A percentile compares a stretch with the other conserved stretches of the same genome.
Conservation (phyloP, 2,113 vertebrate species). For the Varanus komodoensis region DNA sequence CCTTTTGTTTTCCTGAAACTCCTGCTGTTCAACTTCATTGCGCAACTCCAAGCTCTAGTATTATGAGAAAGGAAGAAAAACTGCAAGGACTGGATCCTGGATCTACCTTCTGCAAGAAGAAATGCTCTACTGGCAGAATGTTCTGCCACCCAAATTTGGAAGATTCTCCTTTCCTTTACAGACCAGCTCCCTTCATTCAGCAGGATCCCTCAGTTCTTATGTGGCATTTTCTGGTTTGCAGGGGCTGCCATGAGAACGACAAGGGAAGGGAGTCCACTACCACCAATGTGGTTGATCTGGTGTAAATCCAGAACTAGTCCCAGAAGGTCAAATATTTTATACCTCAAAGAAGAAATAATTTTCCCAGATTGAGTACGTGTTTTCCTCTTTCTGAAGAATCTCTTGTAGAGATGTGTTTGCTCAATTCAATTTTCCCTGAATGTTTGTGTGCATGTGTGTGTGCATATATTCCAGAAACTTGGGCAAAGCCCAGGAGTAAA, state of each 20-base stretch:
- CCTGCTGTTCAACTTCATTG: neutral
- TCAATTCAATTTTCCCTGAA: slow-evolving; percentile 5
- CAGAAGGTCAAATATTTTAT: neutral
- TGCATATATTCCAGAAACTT: slow-evolving; percentile 47
- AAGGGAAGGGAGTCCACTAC: too few species aligned
- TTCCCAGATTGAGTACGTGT: fast-evolving
- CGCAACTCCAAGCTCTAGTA: neutral
- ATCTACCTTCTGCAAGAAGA: too few species aligned
- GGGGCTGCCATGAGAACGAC: too few species aligned
- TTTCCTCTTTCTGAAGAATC: neutral
- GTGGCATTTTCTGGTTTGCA: too few species aligned
- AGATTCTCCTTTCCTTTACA: too few species aligned
- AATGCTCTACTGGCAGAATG: too few species aligned
- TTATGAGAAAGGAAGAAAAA: neutral
- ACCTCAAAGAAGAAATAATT: neutral
- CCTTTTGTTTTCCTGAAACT: neutral
- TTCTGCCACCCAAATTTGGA: too few species aligned
- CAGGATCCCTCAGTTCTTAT: too few species aligned
- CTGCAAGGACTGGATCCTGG: neutral
- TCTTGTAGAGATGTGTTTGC: slow-evolving; percentile 19
- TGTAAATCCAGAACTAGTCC: too few species aligned
- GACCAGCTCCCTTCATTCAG: too few species aligned
- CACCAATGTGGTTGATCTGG: too few species aligned
- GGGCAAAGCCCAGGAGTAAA: slow-evolving; percentile 71
- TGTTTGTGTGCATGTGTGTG: neutral